Evolutionary conservation across 2,113 vertebrate species (phyloP).

Genomic region (Oxyruncus cristatus): DNA sequence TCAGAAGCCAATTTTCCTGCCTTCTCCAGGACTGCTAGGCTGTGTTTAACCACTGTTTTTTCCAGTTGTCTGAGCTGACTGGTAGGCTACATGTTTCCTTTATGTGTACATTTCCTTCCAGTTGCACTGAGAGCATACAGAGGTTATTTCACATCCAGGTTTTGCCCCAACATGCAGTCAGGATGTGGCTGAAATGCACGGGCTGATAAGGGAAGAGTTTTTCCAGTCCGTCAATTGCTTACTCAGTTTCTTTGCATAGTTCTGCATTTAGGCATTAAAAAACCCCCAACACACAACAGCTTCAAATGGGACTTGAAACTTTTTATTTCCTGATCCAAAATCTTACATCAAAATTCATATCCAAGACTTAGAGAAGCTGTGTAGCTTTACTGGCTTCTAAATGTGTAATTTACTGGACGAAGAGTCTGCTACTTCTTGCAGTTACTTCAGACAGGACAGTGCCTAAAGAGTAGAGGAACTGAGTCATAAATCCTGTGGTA

Average conservation of each 20-base stretch:
- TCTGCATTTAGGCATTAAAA: not conserved
- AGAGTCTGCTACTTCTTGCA: not conserved
- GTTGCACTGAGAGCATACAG: not conserved
- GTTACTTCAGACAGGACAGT: not conserved
- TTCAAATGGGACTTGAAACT: not conserved
- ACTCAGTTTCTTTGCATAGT: not conserved
- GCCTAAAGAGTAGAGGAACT: not conserved
- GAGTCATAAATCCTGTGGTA: not conserved
- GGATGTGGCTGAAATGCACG: not conserved
- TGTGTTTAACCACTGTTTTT: not conserved
- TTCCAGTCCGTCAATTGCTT: not conserved
- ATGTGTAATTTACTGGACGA: not conserved
- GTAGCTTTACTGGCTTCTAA: not conserved
- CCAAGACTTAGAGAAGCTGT: not conserved
- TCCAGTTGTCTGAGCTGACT: not conserved
- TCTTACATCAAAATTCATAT: not conserved
- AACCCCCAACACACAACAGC: not conserved
- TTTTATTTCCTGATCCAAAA: not conserved
- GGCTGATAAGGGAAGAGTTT: not conserved
- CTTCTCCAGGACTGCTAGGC: not conserved
- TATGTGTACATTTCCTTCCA: fast-evolving
- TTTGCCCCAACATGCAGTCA: not conserved
- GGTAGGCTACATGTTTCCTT: not conserved
- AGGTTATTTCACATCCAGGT: not conserved
- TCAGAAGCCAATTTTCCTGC: not conserved